Percentiles rank a stretch among this genome's conserved stretches.
Conservation (phyloP, 2,797 vertebrate species). For the Muscicapa comitata region DNA sequence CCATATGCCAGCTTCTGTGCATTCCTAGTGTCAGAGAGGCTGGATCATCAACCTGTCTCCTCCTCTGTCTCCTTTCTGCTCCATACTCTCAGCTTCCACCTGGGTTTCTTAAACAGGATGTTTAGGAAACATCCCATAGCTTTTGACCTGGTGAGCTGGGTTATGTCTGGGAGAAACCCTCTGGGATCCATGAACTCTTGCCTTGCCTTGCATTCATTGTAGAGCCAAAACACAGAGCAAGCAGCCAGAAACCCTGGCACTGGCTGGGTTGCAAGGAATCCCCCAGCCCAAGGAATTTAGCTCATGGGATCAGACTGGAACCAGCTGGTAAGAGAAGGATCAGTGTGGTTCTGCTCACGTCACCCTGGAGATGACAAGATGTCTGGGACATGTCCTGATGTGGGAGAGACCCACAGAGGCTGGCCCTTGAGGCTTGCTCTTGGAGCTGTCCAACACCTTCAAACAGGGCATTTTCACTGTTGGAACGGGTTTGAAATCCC, state of each 20-base stretch:
- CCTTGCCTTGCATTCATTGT: background rate
- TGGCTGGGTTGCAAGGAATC: background rate
- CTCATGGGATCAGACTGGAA: background rate
- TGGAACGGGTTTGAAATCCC: background rate
- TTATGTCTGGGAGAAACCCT: background rate
- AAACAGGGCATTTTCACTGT: background rate
- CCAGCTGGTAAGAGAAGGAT: background rate
- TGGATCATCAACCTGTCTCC: background rate
- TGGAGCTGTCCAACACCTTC: background rate
- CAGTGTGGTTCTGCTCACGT: accelerated
- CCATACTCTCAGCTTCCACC: background rate
- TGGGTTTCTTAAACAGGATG: background rate
- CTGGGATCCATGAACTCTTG: background rate
- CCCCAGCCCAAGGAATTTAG: background rate
- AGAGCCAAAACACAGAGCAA: background rate
- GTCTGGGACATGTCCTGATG: background rate
- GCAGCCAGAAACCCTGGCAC: background rate
- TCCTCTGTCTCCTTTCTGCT: background rate
- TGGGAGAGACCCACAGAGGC: background rate
- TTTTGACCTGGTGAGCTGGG: background rate
- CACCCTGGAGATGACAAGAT: background rate
- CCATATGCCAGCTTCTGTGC: background rate
- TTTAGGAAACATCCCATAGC: background rate
- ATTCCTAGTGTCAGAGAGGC: background rate
- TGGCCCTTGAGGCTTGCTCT: background rate